A percentile compares a stretch with the other conserved stretches of the same genome.
Evolutionary conservation across 2,797 vertebrate genomes (phyloP).

Genomic region (Cossypha caffra): DNA sequence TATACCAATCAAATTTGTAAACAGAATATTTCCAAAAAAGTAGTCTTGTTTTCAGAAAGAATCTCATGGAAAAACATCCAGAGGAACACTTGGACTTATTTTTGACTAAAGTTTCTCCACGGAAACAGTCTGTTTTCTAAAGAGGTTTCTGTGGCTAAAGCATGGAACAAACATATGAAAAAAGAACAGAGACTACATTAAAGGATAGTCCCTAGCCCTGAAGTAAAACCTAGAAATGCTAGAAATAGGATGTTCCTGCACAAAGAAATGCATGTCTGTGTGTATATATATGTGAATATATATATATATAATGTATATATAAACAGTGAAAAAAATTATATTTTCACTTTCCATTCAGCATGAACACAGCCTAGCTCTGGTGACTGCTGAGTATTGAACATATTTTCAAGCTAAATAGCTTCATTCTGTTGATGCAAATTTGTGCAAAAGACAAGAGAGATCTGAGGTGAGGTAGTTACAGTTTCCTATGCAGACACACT

Average conservation of each 20-base stretch:
- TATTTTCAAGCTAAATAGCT: neutral
- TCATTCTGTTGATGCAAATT: neutral
- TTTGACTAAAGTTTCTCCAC: constrained; percentile 18
- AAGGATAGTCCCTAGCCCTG: neutral
- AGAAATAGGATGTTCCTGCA: neutral
- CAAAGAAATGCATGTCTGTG: neutral
- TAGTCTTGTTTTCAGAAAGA: constrained; percentile 24
- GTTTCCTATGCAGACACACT: neutral
- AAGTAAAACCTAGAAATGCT: constrained; percentile 3
- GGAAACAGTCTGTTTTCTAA: constrained; percentile 13
- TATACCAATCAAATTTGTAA: constrained; percentile 28
- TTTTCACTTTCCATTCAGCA: neutral
- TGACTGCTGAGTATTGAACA: neutral
- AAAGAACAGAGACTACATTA: constrained; percentile 9
- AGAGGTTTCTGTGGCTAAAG: constrained; percentile 55
- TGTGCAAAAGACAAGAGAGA: neutral
- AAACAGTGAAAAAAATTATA: neutral
- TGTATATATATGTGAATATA: rapidly evolving
- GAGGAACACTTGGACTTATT: constrained; percentile 37
- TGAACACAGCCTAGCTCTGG: neutral
- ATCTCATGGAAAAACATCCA: constrained; percentile 19
- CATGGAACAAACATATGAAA: constrained; percentile 16
- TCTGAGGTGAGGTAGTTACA: neutral
- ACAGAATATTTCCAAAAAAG: constrained; percentile 34
- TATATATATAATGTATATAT: neutral